Evolutionary conservation across 2,113 vertebrate species (phyloP).

Genomic region (cattle (Bos taurus)): DNA sequence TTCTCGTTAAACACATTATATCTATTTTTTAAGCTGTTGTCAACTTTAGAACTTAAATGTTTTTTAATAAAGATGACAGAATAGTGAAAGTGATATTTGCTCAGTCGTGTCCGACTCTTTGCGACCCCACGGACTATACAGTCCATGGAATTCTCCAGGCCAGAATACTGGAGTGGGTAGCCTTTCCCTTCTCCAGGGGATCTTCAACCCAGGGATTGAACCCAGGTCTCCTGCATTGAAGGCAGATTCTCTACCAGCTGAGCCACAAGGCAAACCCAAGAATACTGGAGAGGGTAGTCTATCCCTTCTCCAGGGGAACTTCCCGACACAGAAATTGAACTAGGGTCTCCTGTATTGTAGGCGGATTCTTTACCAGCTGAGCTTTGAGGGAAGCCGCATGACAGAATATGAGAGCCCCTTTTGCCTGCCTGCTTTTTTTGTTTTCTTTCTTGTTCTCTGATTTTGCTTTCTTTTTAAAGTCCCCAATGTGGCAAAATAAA

Average conservation of each 20-base stretch:
- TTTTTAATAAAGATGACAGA: not conserved
- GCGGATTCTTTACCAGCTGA: not conserved
- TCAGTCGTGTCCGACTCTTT: not conserved
- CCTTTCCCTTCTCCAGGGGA: not conserved
- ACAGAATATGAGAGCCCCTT: not conserved
- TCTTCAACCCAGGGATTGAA: not conserved
- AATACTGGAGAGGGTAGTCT: not conserved
- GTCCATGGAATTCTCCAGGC: not conserved
- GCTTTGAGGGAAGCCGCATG: not conserved
- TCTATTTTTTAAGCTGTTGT: not conserved
- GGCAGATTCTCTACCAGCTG: not conserved
- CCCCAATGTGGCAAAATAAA: not conserved
- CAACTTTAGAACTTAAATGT: not conserved
- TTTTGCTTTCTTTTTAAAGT: not conserved
- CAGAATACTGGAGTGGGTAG: not conserved
- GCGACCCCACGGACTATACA: not conserved
- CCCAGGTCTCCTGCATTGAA: not conserved
- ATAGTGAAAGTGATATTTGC: not conserved
- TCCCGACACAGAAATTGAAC: not conserved
- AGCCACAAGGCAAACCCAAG: not conserved
- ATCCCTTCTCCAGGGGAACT: not conserved
- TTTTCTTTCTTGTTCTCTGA: not conserved
- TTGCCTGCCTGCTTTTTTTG: not conserved
- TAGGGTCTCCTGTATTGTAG: accelerated
- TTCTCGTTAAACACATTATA: not conserved